Evolutionary conservation across 2,113 vertebrate species (phyloP), one percentile per base, ranked within the genome.

Genomic region (Saguinus midas): DNA sequence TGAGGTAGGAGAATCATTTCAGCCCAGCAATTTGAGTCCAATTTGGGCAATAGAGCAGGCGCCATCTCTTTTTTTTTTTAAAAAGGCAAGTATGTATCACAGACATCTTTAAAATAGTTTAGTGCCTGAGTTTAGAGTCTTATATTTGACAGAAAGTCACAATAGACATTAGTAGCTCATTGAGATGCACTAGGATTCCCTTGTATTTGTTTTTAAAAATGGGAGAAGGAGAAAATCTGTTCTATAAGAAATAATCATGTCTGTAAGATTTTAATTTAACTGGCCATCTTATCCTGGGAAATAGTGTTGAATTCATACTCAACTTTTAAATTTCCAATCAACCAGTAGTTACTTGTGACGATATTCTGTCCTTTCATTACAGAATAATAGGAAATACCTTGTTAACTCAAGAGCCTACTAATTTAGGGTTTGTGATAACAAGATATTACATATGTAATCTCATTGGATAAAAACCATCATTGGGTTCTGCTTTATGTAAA

Each of bases 31-130:
- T 18, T 68, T 68, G 32, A 68, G 32, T 35, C 66, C 32, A 35
- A 6, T 29, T 32, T 68, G 32, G 66, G 66, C 6, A 35, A 68
- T 32, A n/a, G 7, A 68, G 32, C 32, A 35, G 32, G 6, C 32
- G 8, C 66, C 6, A 14, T 68, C 12, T 29, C 27, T n/a, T n/a
- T n/a, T n/a, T n/a, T 43, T 29, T 29, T 64, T 1, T 35, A 2
- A 73, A 58, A 79, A 93, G 50, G 48, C 18, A 83, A 93, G 58
- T 96, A 40, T 80, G 87, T 84, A 96, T 73, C 72, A 91, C 82
- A 90, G 94, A 50, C 66, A 89, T 90, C n/a, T 89, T 96, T 91
- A 93, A 91, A 97, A 93, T 27, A 57, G 21, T 79, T 75, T 37
- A 76, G 79, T 95, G 5, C 68, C 40, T 87, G 76, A 93, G 55